These are phyloP conservation scores for Coenonympha glycerion DNA, from an alignment of 2,888 invertebrate species.

Conservation along the genomic window DNA sequence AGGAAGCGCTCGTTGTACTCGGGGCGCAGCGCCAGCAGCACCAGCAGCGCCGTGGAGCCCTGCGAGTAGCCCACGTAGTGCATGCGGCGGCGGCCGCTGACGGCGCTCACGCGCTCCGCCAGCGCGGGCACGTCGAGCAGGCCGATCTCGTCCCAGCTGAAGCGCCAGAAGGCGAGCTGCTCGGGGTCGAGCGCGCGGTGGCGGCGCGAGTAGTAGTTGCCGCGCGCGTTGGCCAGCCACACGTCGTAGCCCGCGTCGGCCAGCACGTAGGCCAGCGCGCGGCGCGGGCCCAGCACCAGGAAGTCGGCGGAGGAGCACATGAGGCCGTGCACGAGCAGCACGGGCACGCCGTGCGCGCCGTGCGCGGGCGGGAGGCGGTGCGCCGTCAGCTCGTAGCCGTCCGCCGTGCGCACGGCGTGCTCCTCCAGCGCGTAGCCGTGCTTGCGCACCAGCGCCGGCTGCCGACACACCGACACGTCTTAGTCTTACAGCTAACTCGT, in stretches of 20 bases:
- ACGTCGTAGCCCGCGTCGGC: slow-evolving; percentile 81
- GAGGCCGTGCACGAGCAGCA: slow-evolving; percentile 82
- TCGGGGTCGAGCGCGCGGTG: slow-evolving; percentile 64
- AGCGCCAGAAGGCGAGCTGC: slow-evolving; percentile 71
- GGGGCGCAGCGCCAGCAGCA: slow-evolving; percentile 77
- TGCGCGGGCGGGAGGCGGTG: slow-evolving; percentile 81
- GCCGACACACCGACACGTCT: slow-evolving; percentile 24
- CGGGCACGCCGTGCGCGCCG: slow-evolving; percentile 64
- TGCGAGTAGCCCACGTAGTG: slow-evolving; percentile 88
- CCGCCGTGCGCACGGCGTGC: slow-evolving; percentile 79
- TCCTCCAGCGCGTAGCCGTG: slow-evolving; percentile 80
- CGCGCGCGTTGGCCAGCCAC: slow-evolving; percentile 87
- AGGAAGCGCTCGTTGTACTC: slow-evolving; percentile 79
- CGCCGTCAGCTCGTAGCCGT: slow-evolving; percentile 85
- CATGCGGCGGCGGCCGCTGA: slow-evolving; percentile 75
- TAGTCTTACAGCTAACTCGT: no score
- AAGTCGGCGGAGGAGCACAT: slow-evolving; percentile 84
- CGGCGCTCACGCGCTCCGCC: slow-evolving; percentile 79
- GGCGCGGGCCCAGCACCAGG: slow-evolving; percentile 82
- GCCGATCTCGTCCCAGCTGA: slow-evolving; percentile 88
- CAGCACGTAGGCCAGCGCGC: slow-evolving; percentile 73
- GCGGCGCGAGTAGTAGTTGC: slow-evolving; percentile 78
- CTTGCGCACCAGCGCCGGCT: slow-evolving; percentile 74
- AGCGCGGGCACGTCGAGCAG: slow-evolving; percentile 83
- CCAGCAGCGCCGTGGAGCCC: slow-evolving; percentile 77